Evolutionary conservation across 2,888 invertebrate species (phyloP).

Genomic region (Zhuqinia jingwanae): DNA sequence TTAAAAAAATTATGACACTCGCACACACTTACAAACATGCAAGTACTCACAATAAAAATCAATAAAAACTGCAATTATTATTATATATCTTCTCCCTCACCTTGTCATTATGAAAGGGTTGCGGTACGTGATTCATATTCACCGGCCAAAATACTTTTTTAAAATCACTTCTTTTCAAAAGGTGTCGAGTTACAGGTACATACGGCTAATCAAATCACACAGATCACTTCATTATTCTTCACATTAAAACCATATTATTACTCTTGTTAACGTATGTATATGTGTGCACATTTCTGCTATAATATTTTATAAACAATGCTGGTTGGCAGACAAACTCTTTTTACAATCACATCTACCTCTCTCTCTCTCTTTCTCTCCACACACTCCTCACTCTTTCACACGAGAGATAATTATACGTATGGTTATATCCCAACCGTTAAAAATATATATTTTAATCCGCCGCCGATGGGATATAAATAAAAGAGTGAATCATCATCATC

Average conservation of each 20-base stretch:
- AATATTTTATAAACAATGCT: no score
- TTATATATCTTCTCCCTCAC: constrained; percentile 47
- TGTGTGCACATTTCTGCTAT: no score
- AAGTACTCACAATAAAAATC: constrained; percentile 7
- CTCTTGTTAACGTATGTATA: no score
- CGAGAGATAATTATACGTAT: no score
- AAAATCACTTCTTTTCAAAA: background rate
- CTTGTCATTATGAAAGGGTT: constrained; percentile 59
- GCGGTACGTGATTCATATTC: constrained; percentile 29
- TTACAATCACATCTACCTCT: constrained; percentile 5
- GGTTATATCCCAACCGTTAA: no score
- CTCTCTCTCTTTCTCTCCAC: no score
- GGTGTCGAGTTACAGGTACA: background rate
- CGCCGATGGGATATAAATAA: constrained; percentile 10
- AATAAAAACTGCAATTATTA: constrained; percentile 52
- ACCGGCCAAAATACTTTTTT: no score
- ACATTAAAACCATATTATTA: no score
- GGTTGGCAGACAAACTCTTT: background rate
- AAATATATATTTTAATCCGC: constrained; percentile 49
- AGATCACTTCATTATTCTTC: no score
- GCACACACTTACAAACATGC: background rate
- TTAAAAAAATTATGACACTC: constrained; percentile 15
- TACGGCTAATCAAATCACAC: no score
- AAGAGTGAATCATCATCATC: constrained; percentile 12
- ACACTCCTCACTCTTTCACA: constrained; percentile 56